Percentiles rank a stretch among this genome's conserved stretches.
Conservation (phyloP, 2,113 vertebrate genomes). For the Boleophthalmus pectinirostris region DNA sequence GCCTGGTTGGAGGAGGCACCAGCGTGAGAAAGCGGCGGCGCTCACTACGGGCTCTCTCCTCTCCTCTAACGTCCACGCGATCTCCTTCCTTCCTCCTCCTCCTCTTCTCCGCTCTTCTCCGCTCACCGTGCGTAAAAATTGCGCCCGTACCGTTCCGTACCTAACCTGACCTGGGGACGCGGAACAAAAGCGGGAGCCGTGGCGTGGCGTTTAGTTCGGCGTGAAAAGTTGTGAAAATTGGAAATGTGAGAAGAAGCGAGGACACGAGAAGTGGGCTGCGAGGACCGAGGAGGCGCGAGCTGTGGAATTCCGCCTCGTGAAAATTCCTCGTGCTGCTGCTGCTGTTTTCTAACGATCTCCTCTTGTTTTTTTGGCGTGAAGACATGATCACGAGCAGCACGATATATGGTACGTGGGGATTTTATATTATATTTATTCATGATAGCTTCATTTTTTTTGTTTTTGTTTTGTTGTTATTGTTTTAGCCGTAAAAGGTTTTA, state of each 20-base stretch:
- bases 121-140: slow-evolving; percentile 63
- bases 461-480: not conserved
- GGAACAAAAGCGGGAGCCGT: slow-evolving; percentile 40
- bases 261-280: not conserved
- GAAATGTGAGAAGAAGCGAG: slow-evolving; percentile 88
- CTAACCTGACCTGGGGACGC: slow-evolving; percentile 89
- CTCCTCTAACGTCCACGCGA: not conserved
- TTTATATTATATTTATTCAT: slow-evolving; percentile 69
- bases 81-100: no score
- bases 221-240: slow-evolving; percentile 91
- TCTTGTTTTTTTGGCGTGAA: slow-evolving; percentile 89
- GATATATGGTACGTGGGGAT: slow-evolving; percentile 96
- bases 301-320: slow-evolving; percentile 97
- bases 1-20: not conserved
- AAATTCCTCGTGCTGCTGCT: slow-evolving; percentile 90
- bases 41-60: not conserved
- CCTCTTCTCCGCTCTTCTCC: slow-evolving; percentile 18
- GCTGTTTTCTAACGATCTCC: slow-evolving; percentile 68
- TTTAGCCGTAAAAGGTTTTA: not conserved
- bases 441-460: not conserved
- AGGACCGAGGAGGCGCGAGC: not conserved
- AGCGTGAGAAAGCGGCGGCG: not conserved
- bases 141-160: slow-evolving; percentile 30
- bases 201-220: slow-evolving; percentile 68
- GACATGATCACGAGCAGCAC: slow-evolving; percentile 99